A percentile compares a stretch with the other conserved stretches of the same genome.
These are phyloP conservation scores for Amblyteles armatorius DNA, from an alignment of 2,888 invertebrate species.

Conservation along the genomic window DNA sequence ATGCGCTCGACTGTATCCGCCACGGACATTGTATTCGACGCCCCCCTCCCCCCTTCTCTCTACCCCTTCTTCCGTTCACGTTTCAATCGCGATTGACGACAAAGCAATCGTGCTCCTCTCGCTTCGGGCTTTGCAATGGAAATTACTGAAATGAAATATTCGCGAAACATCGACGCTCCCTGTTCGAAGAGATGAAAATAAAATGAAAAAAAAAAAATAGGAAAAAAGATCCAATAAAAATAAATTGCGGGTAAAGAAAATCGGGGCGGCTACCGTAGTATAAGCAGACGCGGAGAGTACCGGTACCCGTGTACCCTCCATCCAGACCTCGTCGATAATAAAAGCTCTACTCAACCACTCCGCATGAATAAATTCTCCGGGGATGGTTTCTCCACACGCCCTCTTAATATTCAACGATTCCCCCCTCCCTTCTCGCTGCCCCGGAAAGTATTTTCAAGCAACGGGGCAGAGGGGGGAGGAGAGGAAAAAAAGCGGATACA, in stretches of 20 bases:
- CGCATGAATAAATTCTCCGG: conserved; percentile 43
- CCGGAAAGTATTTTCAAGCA: neutral
- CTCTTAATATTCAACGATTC: conserved; percentile 37
- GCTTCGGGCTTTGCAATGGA: conserved; percentile 55
- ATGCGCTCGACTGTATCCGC: conserved; percentile 41
- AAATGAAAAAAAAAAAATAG: conserved; percentile 4
- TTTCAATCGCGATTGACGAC: conserved; percentile 55
- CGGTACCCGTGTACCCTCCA: conserved; percentile 1
- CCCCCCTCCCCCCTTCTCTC: neutral
- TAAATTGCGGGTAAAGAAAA: conserved; percentile 29
- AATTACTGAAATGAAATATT: conserved; percentile 59
- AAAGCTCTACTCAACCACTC: conserved; percentile 22
- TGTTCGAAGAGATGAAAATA: neutral
- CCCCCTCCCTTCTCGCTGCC: neutral
- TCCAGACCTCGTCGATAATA: conserved; percentile 32
- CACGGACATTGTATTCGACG: conserved; percentile 15
- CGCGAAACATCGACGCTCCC: conserved; percentile 47
- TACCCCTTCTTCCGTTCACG: neutral
- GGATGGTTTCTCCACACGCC: conserved; percentile 21
- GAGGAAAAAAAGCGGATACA: neutral
- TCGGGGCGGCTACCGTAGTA: neutral
- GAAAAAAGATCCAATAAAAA: conserved; percentile 6
- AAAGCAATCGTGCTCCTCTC: conserved; percentile 43
- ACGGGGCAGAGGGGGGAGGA: conserved; percentile 1
- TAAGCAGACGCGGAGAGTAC: neutral